Conservation (phyloP, 53 echinoderm and acorn worm species). For the Temnopleurus reevesii region DNA sequence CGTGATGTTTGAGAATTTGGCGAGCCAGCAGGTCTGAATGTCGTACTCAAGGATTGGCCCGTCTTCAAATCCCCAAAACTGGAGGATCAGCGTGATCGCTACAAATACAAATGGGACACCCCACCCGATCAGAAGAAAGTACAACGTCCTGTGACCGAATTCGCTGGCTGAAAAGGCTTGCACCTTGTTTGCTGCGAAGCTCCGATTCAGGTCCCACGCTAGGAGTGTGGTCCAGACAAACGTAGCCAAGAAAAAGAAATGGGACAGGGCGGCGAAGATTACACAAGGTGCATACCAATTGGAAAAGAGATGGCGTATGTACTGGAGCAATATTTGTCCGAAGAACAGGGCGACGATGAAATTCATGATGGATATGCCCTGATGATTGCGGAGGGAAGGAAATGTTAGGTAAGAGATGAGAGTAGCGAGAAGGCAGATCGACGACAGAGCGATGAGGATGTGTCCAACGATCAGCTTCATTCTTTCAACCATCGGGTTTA, state of each 20-base stretch:
- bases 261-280: conserved; percentile 61
- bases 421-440: not conserved
- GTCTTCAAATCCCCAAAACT: conserved; percentile 57
- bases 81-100: conserved; percentile 52
- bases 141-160: not conserved
- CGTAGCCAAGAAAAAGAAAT: conserved; percentile 72
- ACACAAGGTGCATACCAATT: conserved; percentile 39
- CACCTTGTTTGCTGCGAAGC: conserved; percentile 45
- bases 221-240: conserved; percentile 73
- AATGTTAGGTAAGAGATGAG: not conserved
- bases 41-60: conserved; percentile 51
- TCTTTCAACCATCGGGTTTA: not conserved
- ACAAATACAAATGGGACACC: conserved; percentile 53
- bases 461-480: not conserved
- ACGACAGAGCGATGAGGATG: conserved; percentile 12
- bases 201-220: conserved; percentile 66
- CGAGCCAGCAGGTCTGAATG: conserved; percentile 63
- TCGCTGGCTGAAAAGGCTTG: not conserved
- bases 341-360: conserved; percentile 12
- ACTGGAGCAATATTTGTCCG: conserved; percentile 41
- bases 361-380: conserved; percentile 40
- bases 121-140: conserved; percentile 52
- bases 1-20: conserved; percentile 41
- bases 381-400: conserved; percentile 13
- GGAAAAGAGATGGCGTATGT: not conserved